Evolutionary conservation across 2,797 vertebrate species (phyloP).

Genomic region (Eupleurogrammus muticus): DNA sequence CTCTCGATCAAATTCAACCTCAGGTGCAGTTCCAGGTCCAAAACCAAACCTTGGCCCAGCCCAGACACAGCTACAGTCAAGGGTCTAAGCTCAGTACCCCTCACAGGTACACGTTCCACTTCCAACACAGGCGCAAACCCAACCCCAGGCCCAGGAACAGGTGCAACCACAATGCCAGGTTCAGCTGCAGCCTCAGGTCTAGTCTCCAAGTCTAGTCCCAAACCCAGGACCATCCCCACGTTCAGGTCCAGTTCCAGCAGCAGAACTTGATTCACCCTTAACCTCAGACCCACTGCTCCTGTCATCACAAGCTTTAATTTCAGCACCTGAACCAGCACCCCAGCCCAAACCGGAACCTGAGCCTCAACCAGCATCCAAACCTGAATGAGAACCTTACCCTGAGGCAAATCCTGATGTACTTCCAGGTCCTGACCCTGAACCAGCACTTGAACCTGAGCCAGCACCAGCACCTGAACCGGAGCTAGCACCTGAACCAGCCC

Average conservation of each 20-base stretch:
- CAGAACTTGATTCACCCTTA: slow-evolving; percentile 59
- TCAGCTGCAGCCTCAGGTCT: slow-evolving; percentile 50
- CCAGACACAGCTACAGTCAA: slow-evolving; percentile 57
- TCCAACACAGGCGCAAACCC: slow-evolving; percentile 60
- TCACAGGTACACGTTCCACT: slow-evolving; percentile 60
- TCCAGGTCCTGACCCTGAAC: too few relatives aligned
- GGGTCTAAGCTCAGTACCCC: slow-evolving; percentile 65
- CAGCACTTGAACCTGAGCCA: too few relatives aligned
- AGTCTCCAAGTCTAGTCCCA: slow-evolving; percentile 32
- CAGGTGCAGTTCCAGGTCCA: slow-evolving; percentile 70
- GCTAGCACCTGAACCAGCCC: too few relatives aligned
- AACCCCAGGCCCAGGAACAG: slow-evolving; percentile 50
- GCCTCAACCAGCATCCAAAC: too few relatives aligned
- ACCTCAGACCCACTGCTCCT: slow-evolving; percentile 50
- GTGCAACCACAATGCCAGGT: too few relatives aligned
- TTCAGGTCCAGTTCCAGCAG: slow-evolving; percentile 62
- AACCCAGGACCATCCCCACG: slow-evolving; percentile 32
- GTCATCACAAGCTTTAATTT: too few relatives aligned
- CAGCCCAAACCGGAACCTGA: too few relatives aligned
- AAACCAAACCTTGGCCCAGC: slow-evolving; percentile 36
- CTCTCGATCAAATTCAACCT: slow-evolving; percentile 61
- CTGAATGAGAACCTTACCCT: too few relatives aligned
- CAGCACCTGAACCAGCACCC: too few relatives aligned
- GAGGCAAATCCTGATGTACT: too few relatives aligned
- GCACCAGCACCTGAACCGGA: too few relatives aligned